phyloP scores from a whole-genome alignment of 2,888 invertebrate genomes.

The Hololepta plana region DNA sequence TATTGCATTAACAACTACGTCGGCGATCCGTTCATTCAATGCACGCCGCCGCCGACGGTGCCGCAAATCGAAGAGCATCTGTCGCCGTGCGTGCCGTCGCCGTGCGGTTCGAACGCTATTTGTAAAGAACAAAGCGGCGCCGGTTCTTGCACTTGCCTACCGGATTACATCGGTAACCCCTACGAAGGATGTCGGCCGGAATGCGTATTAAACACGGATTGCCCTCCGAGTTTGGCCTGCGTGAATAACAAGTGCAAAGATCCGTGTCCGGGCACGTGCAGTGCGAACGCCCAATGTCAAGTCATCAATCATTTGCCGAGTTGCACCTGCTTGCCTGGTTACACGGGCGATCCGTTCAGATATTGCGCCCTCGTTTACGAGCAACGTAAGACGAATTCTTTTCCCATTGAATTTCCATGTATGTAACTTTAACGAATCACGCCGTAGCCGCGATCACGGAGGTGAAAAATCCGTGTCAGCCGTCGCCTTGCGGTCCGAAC shows the following conservation, averaged over 20 bases:
- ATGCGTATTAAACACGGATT: constrained; percentile 47
- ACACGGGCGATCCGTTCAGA: constrained; percentile 47
- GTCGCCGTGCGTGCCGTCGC: constrained; percentile 41
- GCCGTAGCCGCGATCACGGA: constrained; percentile 7
- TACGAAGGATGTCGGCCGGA: constrained; percentile 55
- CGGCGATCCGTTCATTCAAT: constrained; percentile 62
- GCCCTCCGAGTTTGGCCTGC: constrained; percentile 47
- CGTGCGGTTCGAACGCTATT: constrained; percentile 43
- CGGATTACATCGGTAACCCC: constrained; percentile 52
- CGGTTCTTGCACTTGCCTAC: constrained; percentile 44
- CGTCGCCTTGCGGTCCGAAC: constrained; percentile 50
- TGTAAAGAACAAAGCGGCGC: constrained; percentile 39
- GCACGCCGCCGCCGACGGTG: constrained; percentile 27
- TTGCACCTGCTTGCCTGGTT: constrained; percentile 41
- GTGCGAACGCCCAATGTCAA: constrained; percentile 46
- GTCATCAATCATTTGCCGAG: constrained; percentile 48
- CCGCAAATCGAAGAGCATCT: constrained; percentile 26
- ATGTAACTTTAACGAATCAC: constrained; percentile 1
- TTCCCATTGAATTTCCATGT: too few relatives aligned
- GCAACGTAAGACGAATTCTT: too few relatives aligned
- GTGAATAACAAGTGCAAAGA: constrained; percentile 50
- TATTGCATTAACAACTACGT: constrained; percentile 45
- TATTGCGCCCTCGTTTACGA: constrained; percentile 33
- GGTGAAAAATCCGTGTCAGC: constrained; percentile 40
- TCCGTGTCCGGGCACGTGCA: constrained; percentile 55